These are phyloP conservation scores for Anguilla obscura DNA, from an alignment of 2,797 vertebrate genomes.

Conservation along the genomic window DNA sequence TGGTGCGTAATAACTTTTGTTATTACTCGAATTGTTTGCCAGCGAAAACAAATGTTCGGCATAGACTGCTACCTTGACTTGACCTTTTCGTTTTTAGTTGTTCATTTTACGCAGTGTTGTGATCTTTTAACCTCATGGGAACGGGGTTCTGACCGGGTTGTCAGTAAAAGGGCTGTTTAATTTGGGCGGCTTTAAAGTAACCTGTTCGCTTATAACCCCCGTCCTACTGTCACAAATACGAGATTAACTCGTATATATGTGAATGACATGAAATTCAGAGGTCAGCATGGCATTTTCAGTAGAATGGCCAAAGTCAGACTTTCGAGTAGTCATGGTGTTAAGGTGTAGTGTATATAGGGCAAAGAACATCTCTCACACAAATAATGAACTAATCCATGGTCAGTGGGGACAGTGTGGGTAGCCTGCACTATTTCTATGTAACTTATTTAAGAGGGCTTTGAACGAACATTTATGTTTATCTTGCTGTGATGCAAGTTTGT, in stretches of 20 bases:
- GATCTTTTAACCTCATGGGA: not conserved
- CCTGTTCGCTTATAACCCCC: not conserved
- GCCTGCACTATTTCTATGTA: not conserved
- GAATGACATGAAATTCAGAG: not conserved
- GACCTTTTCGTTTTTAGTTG: constrained; percentile 20
- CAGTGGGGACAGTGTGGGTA: not conserved
- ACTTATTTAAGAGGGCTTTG: not conserved
- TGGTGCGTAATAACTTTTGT: constrained; percentile 1
- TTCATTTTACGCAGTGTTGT: not conserved
- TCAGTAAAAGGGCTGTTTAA: not conserved
- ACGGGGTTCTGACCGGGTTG: not conserved
- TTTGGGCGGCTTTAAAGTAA: not conserved
- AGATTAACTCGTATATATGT: not conserved
- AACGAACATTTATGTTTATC: not conserved
- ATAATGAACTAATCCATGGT: not conserved
- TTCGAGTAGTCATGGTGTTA: not conserved
- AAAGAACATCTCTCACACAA: not conserved
- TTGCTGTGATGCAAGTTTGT: not conserved
- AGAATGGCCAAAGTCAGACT: not conserved
- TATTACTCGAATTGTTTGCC: constrained; percentile 6
- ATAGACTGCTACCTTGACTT: constrained; percentile 8
- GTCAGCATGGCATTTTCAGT: not conserved
- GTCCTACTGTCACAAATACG: not conserved
- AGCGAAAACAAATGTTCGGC: not conserved
- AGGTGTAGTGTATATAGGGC: not conserved